phyloP scores from a whole-genome alignment of 2,797 vertebrate species.

The Sebastes wilsoni region DNA sequence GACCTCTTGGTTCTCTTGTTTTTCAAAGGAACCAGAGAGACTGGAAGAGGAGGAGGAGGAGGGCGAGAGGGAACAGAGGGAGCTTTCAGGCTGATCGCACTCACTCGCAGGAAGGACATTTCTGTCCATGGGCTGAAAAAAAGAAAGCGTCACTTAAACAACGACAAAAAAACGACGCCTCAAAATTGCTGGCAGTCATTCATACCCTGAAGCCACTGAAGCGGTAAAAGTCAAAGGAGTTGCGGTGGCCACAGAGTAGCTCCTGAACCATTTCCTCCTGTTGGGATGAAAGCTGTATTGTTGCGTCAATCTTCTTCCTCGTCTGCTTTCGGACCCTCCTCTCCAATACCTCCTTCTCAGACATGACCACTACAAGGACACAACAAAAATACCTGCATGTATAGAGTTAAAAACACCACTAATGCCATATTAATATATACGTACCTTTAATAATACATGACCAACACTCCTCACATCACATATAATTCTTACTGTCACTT shows the following conservation, averaged over 20 bases:
- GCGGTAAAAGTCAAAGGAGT: slow-evolving; percentile 82
- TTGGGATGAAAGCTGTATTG: slow-evolving; percentile 67
- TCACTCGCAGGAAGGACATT: slow-evolving; percentile 36
- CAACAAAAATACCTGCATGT: neutral
- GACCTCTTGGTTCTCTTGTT: neutral
- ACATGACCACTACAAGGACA: slow-evolving; percentile 85
- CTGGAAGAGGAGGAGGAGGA: neutral
- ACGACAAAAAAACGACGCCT: neutral
- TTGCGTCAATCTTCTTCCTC: slow-evolving; percentile 58
- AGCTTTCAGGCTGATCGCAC: neutral
- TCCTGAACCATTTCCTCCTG: slow-evolving; percentile 78
- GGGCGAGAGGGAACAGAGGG: neutral
- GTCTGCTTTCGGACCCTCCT: slow-evolving; percentile 79
- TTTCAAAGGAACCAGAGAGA: neutral
- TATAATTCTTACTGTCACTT: no score
- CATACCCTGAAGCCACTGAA: slow-evolving; percentile 81
- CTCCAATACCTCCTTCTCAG: slow-evolving; percentile 80
- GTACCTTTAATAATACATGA: neutral
- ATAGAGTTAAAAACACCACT: neutral
- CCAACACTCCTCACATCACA: neutral
- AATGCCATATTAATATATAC: neutral
- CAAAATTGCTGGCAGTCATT: neutral
- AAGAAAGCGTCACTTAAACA: neutral
- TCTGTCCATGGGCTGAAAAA: slow-evolving; percentile 75
- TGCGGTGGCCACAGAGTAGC: slow-evolving; percentile 76